phyloP scores from a whole-genome alignment of 1,140 invertebrate genomes.

The Drosophila pallidifrons region DNA sequence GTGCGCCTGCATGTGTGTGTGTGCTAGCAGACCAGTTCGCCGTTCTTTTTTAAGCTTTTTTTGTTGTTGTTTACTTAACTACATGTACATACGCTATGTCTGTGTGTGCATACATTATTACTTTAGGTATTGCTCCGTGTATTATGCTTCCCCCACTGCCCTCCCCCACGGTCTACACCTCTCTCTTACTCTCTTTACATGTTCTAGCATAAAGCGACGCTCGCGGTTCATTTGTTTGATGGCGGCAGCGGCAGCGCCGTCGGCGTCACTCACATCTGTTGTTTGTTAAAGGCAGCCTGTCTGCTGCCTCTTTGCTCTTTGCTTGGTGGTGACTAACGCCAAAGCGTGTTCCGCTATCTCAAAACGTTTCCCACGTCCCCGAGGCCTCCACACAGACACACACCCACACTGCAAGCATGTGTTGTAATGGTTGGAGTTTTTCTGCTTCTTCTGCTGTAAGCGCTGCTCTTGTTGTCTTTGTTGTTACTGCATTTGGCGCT shows the following conservation, averaged over 20 bases:
- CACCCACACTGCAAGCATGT: constrained; percentile 34
- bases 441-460: constrained; percentile 37
- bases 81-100: constrained; percentile 20
- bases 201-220: constrained; percentile 36
- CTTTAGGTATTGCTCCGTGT: constrained; percentile 48
- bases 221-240: constrained; percentile 44
- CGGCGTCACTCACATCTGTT: constrained; percentile 58
- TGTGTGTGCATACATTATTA: constrained; percentile 33
- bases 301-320: constrained; percentile 37
- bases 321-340: constrained; percentile 48
- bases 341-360: constrained; percentile 57
- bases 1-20: background rate
- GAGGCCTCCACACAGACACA: constrained; percentile 30
- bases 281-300: constrained; percentile 52
- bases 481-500: constrained; percentile 41
- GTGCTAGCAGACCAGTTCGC: constrained; percentile 64
- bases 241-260: constrained; percentile 9
- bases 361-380: constrained; percentile 56
- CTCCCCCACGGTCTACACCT: constrained; percentile 10
- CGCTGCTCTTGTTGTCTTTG: constrained; percentile 38
- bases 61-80: constrained; percentile 35
- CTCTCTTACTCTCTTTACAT: constrained; percentile 31
- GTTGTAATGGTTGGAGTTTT: constrained; percentile 62
- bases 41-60: constrained; percentile 44
- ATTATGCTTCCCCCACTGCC: constrained; percentile 34